phyloP scores from a whole-genome alignment of 2,797 vertebrate genomes.

The Pogoniulus pusillus region DNA sequence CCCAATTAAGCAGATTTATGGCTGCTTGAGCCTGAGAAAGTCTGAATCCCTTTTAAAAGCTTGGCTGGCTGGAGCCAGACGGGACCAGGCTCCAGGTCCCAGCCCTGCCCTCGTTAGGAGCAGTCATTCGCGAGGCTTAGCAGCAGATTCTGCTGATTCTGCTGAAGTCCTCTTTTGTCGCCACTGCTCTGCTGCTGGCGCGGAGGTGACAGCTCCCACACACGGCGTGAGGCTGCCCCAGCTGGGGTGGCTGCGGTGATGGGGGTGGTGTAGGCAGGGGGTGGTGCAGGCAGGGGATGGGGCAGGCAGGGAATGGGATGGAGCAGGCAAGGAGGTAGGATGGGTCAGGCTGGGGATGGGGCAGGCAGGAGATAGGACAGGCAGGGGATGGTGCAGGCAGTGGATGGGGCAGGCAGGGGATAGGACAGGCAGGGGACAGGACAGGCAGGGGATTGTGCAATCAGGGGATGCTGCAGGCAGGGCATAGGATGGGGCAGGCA shows the following conservation, averaged over 20 bases:
- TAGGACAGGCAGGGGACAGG: no score
- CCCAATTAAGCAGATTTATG: constrained; percentile 71
- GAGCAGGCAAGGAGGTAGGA: no score
- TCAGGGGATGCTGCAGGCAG: no score
- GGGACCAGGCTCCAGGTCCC: constrained; percentile 51
- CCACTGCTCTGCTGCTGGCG: accelerated
- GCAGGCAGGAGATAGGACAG: no score
- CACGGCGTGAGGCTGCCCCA: accelerated
- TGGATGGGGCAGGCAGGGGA: no score
- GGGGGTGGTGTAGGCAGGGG: no score
- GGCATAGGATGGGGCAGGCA: no score
- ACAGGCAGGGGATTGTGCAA: no score
- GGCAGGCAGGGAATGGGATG: no score
- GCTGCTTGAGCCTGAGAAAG: constrained; percentile 69
- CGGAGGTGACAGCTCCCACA: background rate
- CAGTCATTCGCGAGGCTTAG: constrained; percentile 29
- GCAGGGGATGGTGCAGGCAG: no score
- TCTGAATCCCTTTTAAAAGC: constrained; percentile 57
- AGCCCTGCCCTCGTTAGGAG: constrained; percentile 31
- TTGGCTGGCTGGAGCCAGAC: constrained; percentile 44
- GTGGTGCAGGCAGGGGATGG: no score
- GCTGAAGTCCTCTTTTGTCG: background rate
- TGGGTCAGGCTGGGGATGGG: no score
- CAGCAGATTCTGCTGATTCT: constrained; percentile 18
- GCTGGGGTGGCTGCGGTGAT: background rate